Percentiles rank a stretch among this genome's conserved stretches.
Evolutionary conservation across 2,888 invertebrate genomes (phyloP).

Genomic region (Buathra laborator): DNA sequence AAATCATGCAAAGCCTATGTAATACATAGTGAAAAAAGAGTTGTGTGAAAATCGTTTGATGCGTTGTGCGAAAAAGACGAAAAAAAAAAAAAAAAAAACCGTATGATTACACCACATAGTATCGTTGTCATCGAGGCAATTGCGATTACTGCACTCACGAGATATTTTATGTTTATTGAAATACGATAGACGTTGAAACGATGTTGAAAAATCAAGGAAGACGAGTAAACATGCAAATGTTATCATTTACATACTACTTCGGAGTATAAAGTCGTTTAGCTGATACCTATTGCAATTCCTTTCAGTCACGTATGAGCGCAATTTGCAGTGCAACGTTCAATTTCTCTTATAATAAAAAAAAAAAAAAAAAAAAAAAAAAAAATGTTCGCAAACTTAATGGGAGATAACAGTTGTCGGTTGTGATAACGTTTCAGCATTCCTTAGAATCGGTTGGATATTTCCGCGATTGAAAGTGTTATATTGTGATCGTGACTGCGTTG

Average conservation of each 20-base stretch:
- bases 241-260: not conserved
- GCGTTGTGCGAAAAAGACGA: conserved; percentile 13
- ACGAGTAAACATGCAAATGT: not conserved
- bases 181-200: not conserved
- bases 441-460: conserved; percentile 51
- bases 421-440: conserved; percentile 58
- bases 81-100: not conserved
- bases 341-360: conserved; percentile 50
- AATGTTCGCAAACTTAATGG: not conserved
- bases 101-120: conserved; percentile 15
- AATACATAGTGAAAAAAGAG: not conserved
- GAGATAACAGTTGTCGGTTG: conserved; percentile 35
- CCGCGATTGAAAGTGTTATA: conserved; percentile 54
- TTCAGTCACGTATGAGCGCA: not conserved
- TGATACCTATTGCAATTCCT: not conserved
- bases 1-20: not conserved
- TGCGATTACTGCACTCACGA: not conserved
- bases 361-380: too few species aligned
- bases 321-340: conserved; percentile 44
- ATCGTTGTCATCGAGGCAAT: not conserved
- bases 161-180: not conserved
- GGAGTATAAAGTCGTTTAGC: not conserved
- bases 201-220: not conserved
- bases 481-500: conserved; percentile 19
- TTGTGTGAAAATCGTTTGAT: conserved; percentile 24